Evolutionary conservation across 2,113 vertebrate genomes (phyloP), one percentile per base, ranked within the genome.

Genomic region (Perca fluviatilis): DNA sequence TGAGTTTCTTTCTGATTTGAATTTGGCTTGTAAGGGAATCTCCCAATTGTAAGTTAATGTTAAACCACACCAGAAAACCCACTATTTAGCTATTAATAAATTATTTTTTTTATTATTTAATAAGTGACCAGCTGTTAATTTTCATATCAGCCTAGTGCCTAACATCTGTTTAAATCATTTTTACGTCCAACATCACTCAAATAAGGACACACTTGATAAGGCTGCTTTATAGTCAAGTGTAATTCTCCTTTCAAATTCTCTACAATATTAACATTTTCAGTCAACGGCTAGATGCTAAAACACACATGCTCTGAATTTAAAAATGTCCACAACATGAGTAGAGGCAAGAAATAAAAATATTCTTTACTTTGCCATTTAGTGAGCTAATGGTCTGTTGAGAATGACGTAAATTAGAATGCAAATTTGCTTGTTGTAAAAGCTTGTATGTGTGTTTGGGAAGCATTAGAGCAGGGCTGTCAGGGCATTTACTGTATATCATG

Each of bases 401-500:
- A 76, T 43, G 57, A 30, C 16, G 30, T 12, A 12, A 43, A 72
- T 50, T 64, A 67, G 54, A 19, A 58, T 46, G 33, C 27, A 74
- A 50, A 82, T 74, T 56, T 5, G 19, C 40, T 80, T 77, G 43
- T 67, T 30, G 47, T 68, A 40, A 53, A 13, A 47, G 67, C 6
- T 36, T 73, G 33, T 47, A 27, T 58, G 18, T 43, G 57, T 61
- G 49, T 80, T 62, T 23, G 6, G 19, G 2, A 61, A 58, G 56
- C 67, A 18, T 82, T 19, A 40, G 4, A 71, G 11, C 79, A 27
- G 40, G 56, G 23, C 50, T 57, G 40, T 64, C 53, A 25, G 12
- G 54, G 46, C 33, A 30, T 81, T 74, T 74, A 69, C n/a, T 74
- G 36, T 74, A 60, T 64, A 81, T 72, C 72, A 83, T 64, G 56